Base-by-base conservation (phyloP, 1,140 invertebrate species). In the Drosophila nasuta region DNA sequence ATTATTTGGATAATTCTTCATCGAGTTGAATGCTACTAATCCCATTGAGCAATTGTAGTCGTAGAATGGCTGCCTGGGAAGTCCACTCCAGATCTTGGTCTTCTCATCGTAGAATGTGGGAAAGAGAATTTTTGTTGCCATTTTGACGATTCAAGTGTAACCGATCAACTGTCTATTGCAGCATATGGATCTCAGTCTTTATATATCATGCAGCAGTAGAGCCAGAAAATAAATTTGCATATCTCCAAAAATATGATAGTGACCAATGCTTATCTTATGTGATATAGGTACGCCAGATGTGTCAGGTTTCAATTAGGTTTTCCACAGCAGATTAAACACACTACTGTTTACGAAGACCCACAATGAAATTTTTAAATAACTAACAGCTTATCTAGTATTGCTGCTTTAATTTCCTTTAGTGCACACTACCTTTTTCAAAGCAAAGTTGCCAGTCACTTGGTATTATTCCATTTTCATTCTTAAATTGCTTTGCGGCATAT, bases 51-150 rank as follows among this genome's bases (percentile, higher is more conserved):
- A 56, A 45, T 87, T 54, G 25, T 17, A 38, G 7, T 74, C 64
- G 17, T 45, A 87, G 1, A 77, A 13, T 13, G 49, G 60, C 15
- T 52, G 38, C 51, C 58, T 43, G 1, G 57, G 52, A 3, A 13
- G 11, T 5, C 83, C 83, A 35, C 76, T 86, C 82, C 82, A 86
- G 15, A 86, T 73, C 57, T 88, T 79, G 0, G 83, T 82, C 51
- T 88, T 60, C 60, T 76, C 66, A 46, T 87, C 60, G 30, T 60
- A 86, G 59, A 60, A 59, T 13, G 82, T 85, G 17, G 82, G 82
- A 6, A 81, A 85, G 45, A 85, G 15, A 13, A 65, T 70, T 69
- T 79, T 71, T 5, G 82, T 67, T 63, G 82, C 58, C 82, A 85
- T 85, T 59, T 63, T 78, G 69, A 35, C 35, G 41, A n/a, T 30